Conservation (phyloP, 2,888 invertebrate species). For the Caenorhabditis macrosperma region DNA sequence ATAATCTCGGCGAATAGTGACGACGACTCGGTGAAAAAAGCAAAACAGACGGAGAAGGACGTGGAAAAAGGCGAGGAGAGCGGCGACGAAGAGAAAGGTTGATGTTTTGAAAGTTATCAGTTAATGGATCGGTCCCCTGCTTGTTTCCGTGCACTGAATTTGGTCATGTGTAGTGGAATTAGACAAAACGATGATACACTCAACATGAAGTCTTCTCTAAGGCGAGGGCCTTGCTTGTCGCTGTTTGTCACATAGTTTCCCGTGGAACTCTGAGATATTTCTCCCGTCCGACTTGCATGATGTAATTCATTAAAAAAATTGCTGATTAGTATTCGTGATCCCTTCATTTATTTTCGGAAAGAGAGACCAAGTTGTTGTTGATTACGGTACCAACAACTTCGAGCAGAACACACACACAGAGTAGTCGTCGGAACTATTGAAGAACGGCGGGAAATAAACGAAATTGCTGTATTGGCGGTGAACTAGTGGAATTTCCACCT, state of each 20-base stretch:
- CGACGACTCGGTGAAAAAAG: constrained; percentile 53
- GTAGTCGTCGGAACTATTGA: background rate
- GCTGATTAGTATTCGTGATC: constrained; percentile 11
- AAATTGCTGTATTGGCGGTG: constrained; percentile 4
- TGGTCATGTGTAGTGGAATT: background rate
- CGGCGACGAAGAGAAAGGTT: constrained; percentile 42
- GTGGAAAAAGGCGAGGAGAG: constrained; percentile 49
- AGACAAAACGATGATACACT: no score
- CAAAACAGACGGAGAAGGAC: constrained; percentile 51
- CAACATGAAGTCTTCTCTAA: no score
- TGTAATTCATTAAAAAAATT: constrained; percentile 3
- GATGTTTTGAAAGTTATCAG: constrained; percentile 12
- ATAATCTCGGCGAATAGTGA: constrained; percentile 56
- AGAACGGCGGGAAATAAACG: background rate
- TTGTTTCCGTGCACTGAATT: background rate
- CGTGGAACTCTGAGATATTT: background rate
- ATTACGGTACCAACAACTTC: background rate
- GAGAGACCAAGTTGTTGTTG: background rate
- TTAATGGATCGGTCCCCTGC: constrained; percentile 7
- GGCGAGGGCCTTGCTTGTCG: no score
- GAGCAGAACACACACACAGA: background rate
- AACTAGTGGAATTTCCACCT: constrained; percentile 15
- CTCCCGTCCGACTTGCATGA: background rate
- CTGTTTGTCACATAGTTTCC: background rate
- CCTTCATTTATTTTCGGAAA: background rate